Conservation (phyloP, 2,113 vertebrate species). For the Catharus bicknelli region DNA sequence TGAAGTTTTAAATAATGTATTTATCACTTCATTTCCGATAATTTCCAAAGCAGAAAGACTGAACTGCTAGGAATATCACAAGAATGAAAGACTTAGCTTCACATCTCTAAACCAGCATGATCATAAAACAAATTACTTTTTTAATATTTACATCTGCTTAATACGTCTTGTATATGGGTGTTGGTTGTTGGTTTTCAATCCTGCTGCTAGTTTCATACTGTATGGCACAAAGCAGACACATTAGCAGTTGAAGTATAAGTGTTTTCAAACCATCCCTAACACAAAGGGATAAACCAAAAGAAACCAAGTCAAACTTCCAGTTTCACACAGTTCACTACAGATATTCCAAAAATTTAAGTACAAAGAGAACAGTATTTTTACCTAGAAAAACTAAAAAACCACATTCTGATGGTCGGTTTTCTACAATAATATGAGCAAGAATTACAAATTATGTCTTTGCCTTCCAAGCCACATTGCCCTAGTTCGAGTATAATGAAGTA, state of each 20-base stretch:
- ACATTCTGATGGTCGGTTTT: background rate
- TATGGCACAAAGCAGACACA: background rate
- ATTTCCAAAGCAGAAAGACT: background rate
- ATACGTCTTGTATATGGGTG: fast-evolving
- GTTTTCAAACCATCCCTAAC: background rate
- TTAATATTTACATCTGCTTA: background rate
- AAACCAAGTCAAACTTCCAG: background rate
- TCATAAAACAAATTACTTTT: background rate
- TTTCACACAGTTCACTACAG: background rate
- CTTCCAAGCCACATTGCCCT: background rate
- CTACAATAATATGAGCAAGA: background rate
- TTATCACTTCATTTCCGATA: fast-evolving
- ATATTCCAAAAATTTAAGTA: background rate
- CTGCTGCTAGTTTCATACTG: background rate
- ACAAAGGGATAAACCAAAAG: background rate
- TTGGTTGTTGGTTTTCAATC: background rate
- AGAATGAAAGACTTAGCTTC: background rate
- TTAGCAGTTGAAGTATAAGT: background rate
- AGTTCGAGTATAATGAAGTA: background rate
- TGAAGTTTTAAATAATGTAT: fast-evolving
- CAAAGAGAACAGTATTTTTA: background rate
- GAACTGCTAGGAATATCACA: fast-evolving
- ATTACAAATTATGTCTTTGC: background rate
- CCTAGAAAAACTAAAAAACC: background rate
- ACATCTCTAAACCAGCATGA: fast-evolving